Percentiles rank a stretch among this genome's conserved stretches.
Evolutionary conservation across 1,140 invertebrate species (phyloP).

Genomic region (Euura saliciscinereae): DNA sequence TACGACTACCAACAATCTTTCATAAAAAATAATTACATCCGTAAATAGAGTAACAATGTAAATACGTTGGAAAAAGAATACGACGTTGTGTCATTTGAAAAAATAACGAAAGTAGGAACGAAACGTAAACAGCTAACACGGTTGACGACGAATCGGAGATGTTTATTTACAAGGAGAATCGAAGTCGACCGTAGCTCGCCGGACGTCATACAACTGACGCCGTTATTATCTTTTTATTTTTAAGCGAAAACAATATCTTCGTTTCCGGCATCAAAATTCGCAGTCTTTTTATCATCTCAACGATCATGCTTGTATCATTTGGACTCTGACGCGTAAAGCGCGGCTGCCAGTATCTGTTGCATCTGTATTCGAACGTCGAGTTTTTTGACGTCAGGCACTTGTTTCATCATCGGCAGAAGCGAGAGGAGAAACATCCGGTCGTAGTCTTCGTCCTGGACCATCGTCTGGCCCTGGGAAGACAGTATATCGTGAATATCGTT

Average conservation of each 20-base stretch:
- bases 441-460: slow-evolving; percentile 46
- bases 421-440: slow-evolving; percentile 56
- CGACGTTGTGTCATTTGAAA: background rate
- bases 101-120: background rate
- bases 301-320: background rate
- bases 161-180: background rate
- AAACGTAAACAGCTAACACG: background rate
- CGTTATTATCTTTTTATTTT: background rate
- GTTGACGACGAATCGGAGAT: background rate
- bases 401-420: slow-evolving; percentile 47
- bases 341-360: slow-evolving; percentile 48
- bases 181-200: background rate
- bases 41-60: too few species aligned
- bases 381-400: slow-evolving; percentile 51
- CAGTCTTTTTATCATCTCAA: too few species aligned
- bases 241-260: too few species aligned
- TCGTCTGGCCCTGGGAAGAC: slow-evolving; percentile 42
- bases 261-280: too few species aligned
- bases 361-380: slow-evolving; percentile 54
- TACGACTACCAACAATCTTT: too few species aligned
- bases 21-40: too few species aligned
- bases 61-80: background rate
- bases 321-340: slow-evolving; percentile 34
- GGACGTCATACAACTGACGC: slow-evolving; percentile 2
- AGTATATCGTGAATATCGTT: slow-evolving; percentile 48